Conservation (phyloP, 2,888 invertebrate genomes). For the Hyposoter dolosus region DNA sequence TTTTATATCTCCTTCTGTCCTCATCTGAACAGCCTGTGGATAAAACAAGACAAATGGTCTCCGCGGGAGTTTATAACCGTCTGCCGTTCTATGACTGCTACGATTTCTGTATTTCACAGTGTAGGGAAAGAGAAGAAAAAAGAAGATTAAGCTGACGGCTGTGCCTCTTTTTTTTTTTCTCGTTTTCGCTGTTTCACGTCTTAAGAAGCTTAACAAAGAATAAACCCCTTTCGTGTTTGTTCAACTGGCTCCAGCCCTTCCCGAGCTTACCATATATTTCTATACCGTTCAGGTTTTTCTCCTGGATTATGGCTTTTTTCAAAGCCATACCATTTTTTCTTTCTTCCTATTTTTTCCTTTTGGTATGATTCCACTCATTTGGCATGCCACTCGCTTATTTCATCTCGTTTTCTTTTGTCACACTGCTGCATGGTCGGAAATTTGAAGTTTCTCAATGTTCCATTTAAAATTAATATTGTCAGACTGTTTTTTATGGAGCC, state of each 20-base stretch:
- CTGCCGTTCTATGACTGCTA: conserved; percentile 12
- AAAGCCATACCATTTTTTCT: conserved; percentile 20
- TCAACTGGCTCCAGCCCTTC: conserved; percentile 38
- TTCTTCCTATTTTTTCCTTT: not conserved
- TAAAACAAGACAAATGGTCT: conserved; percentile 20
- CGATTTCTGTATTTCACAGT: conserved; percentile 2
- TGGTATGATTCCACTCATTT: not conserved
- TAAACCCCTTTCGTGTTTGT: conserved; percentile 62
- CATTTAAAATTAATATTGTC: conserved; percentile 2
- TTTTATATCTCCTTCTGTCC: conserved; percentile 28
- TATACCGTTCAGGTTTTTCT: conserved; percentile 35
- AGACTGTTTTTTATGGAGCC: not conserved
- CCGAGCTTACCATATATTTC: conserved; percentile 1
- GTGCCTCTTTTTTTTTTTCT: conserved; percentile 18
- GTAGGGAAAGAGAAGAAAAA: conserved; percentile 6
- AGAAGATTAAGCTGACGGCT: conserved; percentile 45
- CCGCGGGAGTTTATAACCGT: not conserved
- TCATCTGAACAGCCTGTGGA: not conserved
- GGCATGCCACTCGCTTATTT: not conserved
- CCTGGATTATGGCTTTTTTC: conserved; percentile 42
- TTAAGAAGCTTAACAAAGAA: conserved; percentile 65
- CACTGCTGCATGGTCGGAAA: too few species aligned
- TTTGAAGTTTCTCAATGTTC: not conserved
- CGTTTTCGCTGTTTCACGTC: conserved; percentile 29
- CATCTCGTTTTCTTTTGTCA: not conserved